Conservation (phyloP, 2,113 vertebrate species). For the Nothocercus julius region DNA sequence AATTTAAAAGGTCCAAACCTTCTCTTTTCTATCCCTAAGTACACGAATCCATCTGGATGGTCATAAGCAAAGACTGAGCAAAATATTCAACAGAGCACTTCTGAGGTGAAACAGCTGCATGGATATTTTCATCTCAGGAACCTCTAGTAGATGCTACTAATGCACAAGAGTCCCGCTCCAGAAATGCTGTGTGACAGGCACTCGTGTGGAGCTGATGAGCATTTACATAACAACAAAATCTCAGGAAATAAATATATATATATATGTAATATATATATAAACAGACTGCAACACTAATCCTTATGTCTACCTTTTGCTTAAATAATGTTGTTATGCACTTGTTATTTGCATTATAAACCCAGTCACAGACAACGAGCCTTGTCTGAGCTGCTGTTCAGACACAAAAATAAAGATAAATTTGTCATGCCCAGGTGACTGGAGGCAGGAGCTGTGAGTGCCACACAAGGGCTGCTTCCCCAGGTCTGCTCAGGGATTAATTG, state of each 20-base stretch:
- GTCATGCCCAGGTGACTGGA: not conserved
- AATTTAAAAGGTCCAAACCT: not conserved
- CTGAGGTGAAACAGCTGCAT: not conserved
- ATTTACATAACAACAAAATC: conserved; percentile 24
- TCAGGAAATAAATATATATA: not conserved
- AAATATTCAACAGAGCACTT: not conserved
- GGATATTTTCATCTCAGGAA: not conserved
- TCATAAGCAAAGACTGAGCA: not conserved
- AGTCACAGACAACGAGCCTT: not conserved
- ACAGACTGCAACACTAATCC: conserved; percentile 7
- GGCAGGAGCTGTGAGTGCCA: not conserved
- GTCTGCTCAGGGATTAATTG: not conserved
- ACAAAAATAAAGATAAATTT: not conserved
- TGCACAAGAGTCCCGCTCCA: not conserved
- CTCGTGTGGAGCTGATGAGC: not conserved
- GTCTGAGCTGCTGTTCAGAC: conserved; percentile 32
- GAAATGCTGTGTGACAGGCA: not conserved
- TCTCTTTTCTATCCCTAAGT: not conserved
- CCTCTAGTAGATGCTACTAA: not conserved
- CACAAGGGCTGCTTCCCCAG: not conserved
- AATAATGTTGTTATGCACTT: not conserved
- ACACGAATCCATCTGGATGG: not conserved
- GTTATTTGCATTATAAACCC: not conserved
- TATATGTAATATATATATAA: no score
- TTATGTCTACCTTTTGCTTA: not conserved